A percentile compares a stretch with the other conserved stretches of the same genome.
Conservation (phyloP, 2,113 vertebrate genomes). For the Fukomys damarensis region DNA sequence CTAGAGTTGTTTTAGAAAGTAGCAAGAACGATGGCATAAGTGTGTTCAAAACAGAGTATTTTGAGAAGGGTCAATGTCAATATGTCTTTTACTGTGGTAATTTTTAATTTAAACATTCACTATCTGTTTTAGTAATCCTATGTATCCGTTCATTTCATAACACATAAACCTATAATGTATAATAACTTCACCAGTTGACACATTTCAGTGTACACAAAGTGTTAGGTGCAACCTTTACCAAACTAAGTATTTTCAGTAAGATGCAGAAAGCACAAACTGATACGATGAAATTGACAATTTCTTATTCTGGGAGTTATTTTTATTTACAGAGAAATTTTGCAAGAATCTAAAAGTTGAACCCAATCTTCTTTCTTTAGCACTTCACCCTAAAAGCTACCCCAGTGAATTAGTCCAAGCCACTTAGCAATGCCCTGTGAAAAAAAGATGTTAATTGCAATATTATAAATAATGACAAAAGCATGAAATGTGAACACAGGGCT, state of each 20-base stretch:
- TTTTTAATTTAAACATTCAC: not conserved
- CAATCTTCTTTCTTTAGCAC: not conserved
- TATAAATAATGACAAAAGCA: not conserved
- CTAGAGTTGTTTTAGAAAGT: too few relatives aligned
- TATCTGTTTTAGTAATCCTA: not conserved
- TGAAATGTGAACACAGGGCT: too few relatives aligned
- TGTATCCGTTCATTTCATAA: not conserved
- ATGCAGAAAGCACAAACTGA: not conserved
- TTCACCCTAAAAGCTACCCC: not conserved
- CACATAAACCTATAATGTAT: not conserved
- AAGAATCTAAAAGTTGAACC: not conserved
- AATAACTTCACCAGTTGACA: not conserved
- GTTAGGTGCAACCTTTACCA: not conserved
- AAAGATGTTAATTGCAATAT: too few relatives aligned
- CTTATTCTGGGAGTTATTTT: not conserved
- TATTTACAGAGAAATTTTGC: not conserved
- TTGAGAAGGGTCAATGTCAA: not conserved
- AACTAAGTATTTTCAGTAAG: not conserved
- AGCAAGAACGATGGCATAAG: not conserved
- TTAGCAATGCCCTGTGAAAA: not conserved
- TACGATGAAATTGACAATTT: accelerated
- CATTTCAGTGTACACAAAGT: not conserved
- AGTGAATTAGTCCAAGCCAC: not conserved
- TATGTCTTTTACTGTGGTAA: not conserved
- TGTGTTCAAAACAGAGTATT: not conserved